Base-by-base conservation (phyloP, 2,888 invertebrate species). In the Thyatira batis region DNA sequence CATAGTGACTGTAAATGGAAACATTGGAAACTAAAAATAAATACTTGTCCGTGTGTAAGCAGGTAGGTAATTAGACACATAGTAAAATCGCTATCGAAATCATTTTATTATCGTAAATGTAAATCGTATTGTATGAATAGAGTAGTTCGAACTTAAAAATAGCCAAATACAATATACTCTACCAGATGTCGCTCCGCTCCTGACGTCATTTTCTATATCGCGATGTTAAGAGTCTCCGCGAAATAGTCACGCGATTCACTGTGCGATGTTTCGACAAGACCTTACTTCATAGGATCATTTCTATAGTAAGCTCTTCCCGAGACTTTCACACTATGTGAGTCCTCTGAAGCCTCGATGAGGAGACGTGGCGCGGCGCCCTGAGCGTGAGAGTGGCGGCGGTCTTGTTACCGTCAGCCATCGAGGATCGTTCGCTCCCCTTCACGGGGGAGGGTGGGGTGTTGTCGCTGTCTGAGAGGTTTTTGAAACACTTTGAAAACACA, bases 211-310 rank as follows among this genome's bases (percentile, higher is more conserved):
- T n/a, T n/a, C n/a, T n/a, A n/a, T n/a, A n/a, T n/a, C n/a, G n/a
- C n/a, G n/a, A n/a, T n/a, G n/a, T n/a, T n/a, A n/a, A n/a, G n/a
- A n/a, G n/a, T n/a, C n/a, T n/a, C n/a, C n/a, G n/a, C n/a, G n/a
- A n/a, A n/a, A n/a, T n/a, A n/a, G n/a, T n/a, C n/a, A n/a, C n/a
- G n/a, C n/a, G n/a, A n/a, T n/a, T n/a, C n/a, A n/a, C n/a, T n/a
- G n/a, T n/a, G n/a, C n/a, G n/a, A n/a, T n/a, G n/a, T n/a, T n/a
- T n/a, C n/a, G n/a, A n/a, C 20, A 52, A 57, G 57, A 57, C 57
- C 52, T 57, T 58, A 58, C 58, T 57, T 57, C 52, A 52, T 52
- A 57, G 58, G 51, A 57, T 57, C 52, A 57, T 48, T 55, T 55
- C 54, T 55, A 52, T 55, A 55, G 54, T 55, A 55, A 52, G 54